A percentile compares a stretch with the other conserved stretches of the same genome.
phyloP scores from a whole-genome alignment of 1,140 invertebrate genomes.

The Rhyzopertha dominica region DNA sequence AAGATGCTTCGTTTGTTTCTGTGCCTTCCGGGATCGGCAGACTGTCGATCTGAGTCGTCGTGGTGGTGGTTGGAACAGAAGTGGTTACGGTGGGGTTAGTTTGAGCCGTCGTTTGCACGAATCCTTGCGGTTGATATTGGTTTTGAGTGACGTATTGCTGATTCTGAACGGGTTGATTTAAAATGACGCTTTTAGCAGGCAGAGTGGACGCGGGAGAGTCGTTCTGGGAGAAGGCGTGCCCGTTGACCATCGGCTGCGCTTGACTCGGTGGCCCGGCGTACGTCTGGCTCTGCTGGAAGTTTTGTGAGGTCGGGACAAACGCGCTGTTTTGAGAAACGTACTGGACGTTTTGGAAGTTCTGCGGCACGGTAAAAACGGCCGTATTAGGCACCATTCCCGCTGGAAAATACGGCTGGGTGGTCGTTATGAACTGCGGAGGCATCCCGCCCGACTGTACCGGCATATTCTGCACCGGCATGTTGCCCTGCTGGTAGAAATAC shows the following conservation, averaged over 20 bases:
- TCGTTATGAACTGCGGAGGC: conserved; percentile 36
- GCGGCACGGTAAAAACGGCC: conserved; percentile 29
- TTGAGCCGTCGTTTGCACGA: conserved; percentile 5
- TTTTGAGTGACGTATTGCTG: conserved; percentile 19
- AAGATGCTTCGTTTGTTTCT: conserved; percentile 15
- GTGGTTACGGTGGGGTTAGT: not conserved
- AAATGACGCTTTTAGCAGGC: conserved; percentile 38
- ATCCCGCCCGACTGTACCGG: conserved; percentile 31
- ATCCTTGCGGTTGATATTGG: conserved; percentile 17
- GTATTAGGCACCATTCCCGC: conserved; percentile 32
- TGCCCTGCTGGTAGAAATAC: conserved; percentile 39
- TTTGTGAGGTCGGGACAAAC: conserved; percentile 42
- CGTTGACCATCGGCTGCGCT: conserved; percentile 38
- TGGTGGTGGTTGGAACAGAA: not conserved
- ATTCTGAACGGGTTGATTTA: conserved; percentile 30
- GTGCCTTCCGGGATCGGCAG: conserved; percentile 30
- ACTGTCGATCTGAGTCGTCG: conserved; percentile 26
- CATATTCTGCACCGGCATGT: conserved; percentile 31
- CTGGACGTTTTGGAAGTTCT: conserved; percentile 39
- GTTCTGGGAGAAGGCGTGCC: conserved; percentile 33
- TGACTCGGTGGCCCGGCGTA: conserved; percentile 35
- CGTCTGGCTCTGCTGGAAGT: conserved; percentile 42
- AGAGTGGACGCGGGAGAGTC: conserved; percentile 31
- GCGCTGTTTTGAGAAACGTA: conserved; percentile 41
- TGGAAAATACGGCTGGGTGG: conserved; percentile 36